Conservation (phyloP, 2,113 vertebrate species). For the Fukomys damarensis region DNA sequence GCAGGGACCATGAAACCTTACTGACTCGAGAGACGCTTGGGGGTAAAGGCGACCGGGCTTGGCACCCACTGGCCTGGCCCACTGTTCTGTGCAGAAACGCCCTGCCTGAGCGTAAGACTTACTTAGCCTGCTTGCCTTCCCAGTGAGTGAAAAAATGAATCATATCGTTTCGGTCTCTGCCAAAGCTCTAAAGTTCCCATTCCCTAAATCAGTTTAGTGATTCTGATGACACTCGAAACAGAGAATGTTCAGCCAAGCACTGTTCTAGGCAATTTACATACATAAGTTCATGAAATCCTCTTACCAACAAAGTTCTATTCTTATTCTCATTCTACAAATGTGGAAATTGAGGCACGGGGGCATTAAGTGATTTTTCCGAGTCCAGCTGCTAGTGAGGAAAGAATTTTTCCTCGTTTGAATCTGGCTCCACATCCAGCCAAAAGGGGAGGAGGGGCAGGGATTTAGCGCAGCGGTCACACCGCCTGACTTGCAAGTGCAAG, state of each 20-base stretch:
- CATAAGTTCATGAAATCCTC: neutral
- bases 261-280: neutral
- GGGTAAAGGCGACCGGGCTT: neutral
- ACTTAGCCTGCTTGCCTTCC: neutral
- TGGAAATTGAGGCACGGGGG: neutral
- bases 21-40: neutral
- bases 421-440: neutral
- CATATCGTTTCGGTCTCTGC: neutral
- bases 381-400: neutral
- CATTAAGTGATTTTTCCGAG: neutral
- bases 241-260: neutral
- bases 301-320: neutral
- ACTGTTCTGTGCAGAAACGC: neutral
- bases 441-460: neutral
- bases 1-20: neutral
- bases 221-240: neutral
- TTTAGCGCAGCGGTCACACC: too few relatives aligned
- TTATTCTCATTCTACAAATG: neutral
- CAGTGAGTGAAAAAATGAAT: neutral
- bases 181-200: neutral
- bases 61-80: neutral
- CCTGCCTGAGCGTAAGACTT: neutral
- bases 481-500: too few relatives aligned
- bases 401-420: neutral
- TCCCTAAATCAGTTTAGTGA: neutral